phyloP scores from a whole-genome alignment of 35 echinoderm and acorn worm species.

The Hemicentrotus pulcherrimus region DNA sequence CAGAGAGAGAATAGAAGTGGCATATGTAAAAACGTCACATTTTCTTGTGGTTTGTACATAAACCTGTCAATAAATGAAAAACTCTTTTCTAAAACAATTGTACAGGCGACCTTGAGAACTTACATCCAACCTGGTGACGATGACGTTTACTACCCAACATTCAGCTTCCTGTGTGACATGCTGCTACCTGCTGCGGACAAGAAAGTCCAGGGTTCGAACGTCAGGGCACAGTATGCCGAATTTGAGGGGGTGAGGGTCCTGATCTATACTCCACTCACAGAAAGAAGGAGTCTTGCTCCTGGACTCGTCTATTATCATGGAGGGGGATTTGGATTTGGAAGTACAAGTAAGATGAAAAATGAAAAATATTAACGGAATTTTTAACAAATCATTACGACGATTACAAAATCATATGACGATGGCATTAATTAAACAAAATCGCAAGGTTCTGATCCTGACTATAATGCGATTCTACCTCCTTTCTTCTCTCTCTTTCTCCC shows the following conservation, averaged over 20 bases:
- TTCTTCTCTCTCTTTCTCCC: background rate
- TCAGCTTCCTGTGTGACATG: background rate
- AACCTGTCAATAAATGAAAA: no score
- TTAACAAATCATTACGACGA: background rate
- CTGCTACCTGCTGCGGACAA: background rate
- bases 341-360: slow-evolving; percentile 61
- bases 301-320: slow-evolving; percentile 81
- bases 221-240: slow-evolving; percentile 54
- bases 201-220: slow-evolving; percentile 55
- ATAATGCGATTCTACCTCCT: background rate
- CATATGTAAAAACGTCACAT: no score
- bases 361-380: background rate
- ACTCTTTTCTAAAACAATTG: no score
- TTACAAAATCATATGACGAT: background rate
- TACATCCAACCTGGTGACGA: slow-evolving; percentile 20
- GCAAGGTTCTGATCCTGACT: background rate
- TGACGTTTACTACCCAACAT: background rate
- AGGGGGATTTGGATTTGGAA: slow-evolving; percentile 67
- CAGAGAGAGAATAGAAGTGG: no score
- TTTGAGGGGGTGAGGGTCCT: slow-evolving; percentile 71
- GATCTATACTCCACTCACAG: slow-evolving; percentile 71
- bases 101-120: background rate
- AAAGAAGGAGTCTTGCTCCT: slow-evolving; percentile 36
- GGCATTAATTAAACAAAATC: background rate
- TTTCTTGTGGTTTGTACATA: no score